phyloP scores from a whole-genome alignment of 2,113 vertebrate species.

The Corynorhinus townsendii region DNA sequence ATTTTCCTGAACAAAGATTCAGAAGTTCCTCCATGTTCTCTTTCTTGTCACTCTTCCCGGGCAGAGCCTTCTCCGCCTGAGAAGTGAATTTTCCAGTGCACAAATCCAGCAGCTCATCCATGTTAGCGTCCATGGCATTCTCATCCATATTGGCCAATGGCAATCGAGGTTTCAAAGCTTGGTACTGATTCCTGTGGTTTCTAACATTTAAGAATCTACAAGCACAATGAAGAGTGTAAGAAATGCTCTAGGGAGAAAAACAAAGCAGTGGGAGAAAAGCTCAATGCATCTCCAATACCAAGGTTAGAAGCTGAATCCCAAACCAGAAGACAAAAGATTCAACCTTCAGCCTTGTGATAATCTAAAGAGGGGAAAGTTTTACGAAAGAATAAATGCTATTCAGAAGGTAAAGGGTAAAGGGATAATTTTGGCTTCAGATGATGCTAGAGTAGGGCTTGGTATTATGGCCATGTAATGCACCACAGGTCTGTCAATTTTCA shows the following conservation, averaged over 20 bases:
- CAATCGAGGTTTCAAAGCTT: slow-evolving; percentile 87
- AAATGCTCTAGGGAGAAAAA: background rate
- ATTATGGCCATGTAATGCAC: background rate
- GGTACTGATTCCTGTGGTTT: slow-evolving; percentile 81
- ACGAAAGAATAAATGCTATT: slow-evolving; percentile 10
- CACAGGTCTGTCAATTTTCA: background rate
- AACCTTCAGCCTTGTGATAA: slow-evolving; percentile 27
- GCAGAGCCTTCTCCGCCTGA: slow-evolving; percentile 50
- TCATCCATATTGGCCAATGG: slow-evolving; percentile 93
- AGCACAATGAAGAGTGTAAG: slow-evolving; percentile 32
- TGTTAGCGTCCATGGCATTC: slow-evolving; percentile 98
- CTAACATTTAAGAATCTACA: slow-evolving; percentile 85
- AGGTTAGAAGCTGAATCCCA: slow-evolving; percentile 20
- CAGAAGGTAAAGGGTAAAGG: slow-evolving; percentile 5
- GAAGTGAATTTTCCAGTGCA: slow-evolving; percentile 89
- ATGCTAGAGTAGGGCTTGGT: background rate
- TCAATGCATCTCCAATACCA: background rate
- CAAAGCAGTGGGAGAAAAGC: background rate
- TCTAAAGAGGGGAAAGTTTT: background rate
- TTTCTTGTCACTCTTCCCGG: slow-evolving; percentile 70
- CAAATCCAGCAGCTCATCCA: slow-evolving; percentile 93
- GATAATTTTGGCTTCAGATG: background rate
- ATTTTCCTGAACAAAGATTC: slow-evolving; percentile 92
- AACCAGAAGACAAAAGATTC: slow-evolving; percentile 34
- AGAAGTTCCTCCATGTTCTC: slow-evolving; percentile 89